These are phyloP conservation scores for Noturus placidus DNA, from an alignment of 2,113 vertebrate genomes.

Conservation along the genomic window DNA sequence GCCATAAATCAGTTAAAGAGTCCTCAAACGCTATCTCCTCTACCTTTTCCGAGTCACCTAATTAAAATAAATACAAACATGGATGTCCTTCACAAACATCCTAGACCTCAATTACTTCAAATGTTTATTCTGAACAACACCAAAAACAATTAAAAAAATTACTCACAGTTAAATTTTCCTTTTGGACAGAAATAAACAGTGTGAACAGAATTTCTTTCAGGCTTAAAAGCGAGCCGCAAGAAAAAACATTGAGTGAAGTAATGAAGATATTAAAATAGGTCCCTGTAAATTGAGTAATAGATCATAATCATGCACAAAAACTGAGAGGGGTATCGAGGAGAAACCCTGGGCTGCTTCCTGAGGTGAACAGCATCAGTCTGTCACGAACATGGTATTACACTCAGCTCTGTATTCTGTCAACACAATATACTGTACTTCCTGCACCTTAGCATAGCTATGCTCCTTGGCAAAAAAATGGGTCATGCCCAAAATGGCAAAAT, in stretches of 20 bases:
- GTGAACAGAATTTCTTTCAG: no score
- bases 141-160: no score
- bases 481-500: no score
- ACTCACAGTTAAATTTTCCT: background rate
- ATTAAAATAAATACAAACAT: background rate
- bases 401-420: background rate
- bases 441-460: no score
- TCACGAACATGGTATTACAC: background rate
- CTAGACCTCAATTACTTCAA: background rate
- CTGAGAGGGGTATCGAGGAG: background rate
- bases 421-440: no score
- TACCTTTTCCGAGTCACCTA: background rate
- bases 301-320: background rate
- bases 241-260: no score
- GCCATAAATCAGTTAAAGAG: background rate
- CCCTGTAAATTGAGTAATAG: no score
- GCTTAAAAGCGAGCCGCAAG: no score
- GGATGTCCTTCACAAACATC: background rate
- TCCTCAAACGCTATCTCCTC: background rate
- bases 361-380: background rate
- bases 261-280: no score
- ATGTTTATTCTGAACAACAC: conserved; percentile 5
- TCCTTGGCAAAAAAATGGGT: no score
- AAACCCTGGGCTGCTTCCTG: background rate
- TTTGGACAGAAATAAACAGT: background rate